Conservation (phyloP, 2,797 vertebrate genomes). For the Danionella dracula region DNA sequence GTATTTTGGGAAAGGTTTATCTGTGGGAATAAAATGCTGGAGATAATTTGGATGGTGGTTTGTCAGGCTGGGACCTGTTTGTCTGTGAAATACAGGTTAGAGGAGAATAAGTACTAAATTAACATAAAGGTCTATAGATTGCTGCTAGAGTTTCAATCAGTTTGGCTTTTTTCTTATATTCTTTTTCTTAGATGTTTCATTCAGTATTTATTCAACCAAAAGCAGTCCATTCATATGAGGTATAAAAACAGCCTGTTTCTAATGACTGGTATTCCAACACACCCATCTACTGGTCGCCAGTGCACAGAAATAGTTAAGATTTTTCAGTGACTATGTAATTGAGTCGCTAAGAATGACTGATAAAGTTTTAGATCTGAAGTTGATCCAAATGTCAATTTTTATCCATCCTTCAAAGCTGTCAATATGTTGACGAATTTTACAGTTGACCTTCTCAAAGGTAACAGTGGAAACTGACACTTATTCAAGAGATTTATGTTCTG, state of each 20-base stretch:
- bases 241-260: conserved; percentile 22
- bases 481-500: conserved; percentile 27
- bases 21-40: not conserved
- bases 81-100: not conserved
- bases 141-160: too few species aligned
- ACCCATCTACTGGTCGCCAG: conserved; percentile 55
- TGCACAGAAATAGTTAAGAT: conserved; percentile 47
- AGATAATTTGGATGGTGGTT: not conserved
- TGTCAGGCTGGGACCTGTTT: not conserved
- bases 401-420: not conserved
- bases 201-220: too few species aligned
- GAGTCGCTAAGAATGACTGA: not conserved
- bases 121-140: too few species aligned
- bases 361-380: not conserved
- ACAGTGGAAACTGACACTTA: conserved; percentile 27
- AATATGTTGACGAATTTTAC: not conserved
- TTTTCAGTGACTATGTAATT: not conserved
- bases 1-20: conserved; percentile 2
- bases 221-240: too few species aligned
- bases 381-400: too few species aligned
- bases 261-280: conserved; percentile 53
- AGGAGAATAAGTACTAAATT: not conserved
- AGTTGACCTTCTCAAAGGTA: conserved; percentile 26
- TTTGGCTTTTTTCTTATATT: too few species aligned
- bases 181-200: too few species aligned